Conservation (phyloP, 1,140 invertebrate species). For the Anastrepha obliqua region DNA sequence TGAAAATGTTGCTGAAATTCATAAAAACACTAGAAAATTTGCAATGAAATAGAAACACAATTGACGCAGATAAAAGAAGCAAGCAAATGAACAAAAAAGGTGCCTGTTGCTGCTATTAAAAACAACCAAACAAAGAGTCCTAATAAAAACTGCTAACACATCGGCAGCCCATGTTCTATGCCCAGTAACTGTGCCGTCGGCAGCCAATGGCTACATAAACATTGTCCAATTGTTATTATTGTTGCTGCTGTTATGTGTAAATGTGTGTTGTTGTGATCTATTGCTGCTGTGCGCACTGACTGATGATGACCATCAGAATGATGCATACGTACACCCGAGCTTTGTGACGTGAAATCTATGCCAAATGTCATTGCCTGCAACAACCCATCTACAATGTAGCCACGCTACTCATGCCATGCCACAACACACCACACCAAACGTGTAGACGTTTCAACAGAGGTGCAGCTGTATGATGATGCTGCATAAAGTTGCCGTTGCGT, state of each 20-base stretch:
- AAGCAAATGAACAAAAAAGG: background rate
- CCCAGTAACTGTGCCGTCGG: slow-evolving; percentile 19
- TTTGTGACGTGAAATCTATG: slow-evolving; percentile 55
- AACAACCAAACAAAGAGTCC: background rate
- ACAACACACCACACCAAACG: background rate
- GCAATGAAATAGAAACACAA: slow-evolving; percentile 25
- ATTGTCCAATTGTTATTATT: slow-evolving; percentile 32
- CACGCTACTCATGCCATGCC: slow-evolving; percentile 43
- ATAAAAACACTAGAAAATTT: slow-evolving; percentile 17
- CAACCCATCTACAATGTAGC: slow-evolving; percentile 2
- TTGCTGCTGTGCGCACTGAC: slow-evolving; percentile 46
- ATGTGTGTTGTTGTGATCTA: slow-evolving; percentile 32
- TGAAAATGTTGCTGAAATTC: background rate
- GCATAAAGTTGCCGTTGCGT: slow-evolving; percentile 42
- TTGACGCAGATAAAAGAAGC: background rate
- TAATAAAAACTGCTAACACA: slow-evolving; percentile 45
- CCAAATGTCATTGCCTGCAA: slow-evolving; percentile 51
- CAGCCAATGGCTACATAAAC: background rate
- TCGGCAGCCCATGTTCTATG: slow-evolving; percentile 29
- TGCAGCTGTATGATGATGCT: background rate
- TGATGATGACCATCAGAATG: slow-evolving; percentile 55
- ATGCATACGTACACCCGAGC: slow-evolving; percentile 53
- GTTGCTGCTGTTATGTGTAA: background rate
- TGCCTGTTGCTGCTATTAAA: background rate
- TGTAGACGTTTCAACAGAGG: background rate